Percentiles rank a stretch among this genome's conserved stretches.
Conservation (phyloP, 2,113 vertebrate species). For the Hoplias malabaricus region DNA sequence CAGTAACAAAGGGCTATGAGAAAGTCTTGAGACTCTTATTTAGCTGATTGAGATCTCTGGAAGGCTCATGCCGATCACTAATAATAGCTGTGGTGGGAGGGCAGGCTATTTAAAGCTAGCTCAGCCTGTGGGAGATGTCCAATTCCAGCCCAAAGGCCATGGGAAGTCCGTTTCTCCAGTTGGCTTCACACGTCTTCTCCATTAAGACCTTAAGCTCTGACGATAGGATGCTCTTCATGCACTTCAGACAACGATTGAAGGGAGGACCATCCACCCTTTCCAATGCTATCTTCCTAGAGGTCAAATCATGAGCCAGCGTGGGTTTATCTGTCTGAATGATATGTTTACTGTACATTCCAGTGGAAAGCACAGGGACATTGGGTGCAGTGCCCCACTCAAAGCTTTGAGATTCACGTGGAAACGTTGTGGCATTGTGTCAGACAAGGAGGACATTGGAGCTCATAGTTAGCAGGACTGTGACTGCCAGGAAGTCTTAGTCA, state of each 20-base stretch:
- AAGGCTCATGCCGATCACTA: conserved; percentile 64
- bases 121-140: conserved; percentile 80
- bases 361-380: not conserved
- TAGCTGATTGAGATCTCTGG: conserved; percentile 42
- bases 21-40: conserved; percentile 20
- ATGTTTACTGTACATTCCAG: not conserved
- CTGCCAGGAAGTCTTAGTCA: not conserved
- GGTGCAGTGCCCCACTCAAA: not conserved
- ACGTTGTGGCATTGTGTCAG: not conserved
- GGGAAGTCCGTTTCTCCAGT: conserved; percentile 74
- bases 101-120: conserved; percentile 74
- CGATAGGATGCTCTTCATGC: conserved; percentile 31
- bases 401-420: not conserved
- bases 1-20: conserved; percentile 21
- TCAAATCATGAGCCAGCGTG: not conserved
- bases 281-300: not conserved
- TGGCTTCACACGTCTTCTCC: conserved; percentile 63
- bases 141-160: conserved; percentile 80
- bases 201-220: conserved; percentile 48
- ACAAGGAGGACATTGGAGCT: not conserved
- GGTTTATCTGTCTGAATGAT: not conserved
- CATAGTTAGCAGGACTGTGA: too few relatives aligned
- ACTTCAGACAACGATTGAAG: not conserved
- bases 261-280: not conserved
- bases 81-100: conserved; percentile 67